Evolutionary conservation across 2,797 vertebrate species (phyloP), one percentile per base, ranked within the genome.

Genomic region (Botia kubotai): DNA sequence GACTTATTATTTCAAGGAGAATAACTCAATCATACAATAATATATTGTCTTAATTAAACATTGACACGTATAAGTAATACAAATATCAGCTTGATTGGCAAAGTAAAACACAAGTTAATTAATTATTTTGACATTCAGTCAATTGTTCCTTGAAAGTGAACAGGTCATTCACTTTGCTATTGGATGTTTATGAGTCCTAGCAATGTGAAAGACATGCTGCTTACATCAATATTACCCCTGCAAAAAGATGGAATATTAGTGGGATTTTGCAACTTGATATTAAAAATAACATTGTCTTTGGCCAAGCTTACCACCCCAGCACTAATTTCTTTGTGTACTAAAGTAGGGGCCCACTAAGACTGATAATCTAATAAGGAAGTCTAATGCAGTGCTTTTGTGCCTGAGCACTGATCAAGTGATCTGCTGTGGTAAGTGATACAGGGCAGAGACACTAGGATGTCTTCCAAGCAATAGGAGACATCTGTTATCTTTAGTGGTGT

Each of bases 281-380:
- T 50, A 33, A 36, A 74, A 50, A 82, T 81, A 86, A 86, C 72
- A 83, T 86, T 88, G 62, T 82, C 74, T 82, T 86, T 86, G 83
- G 82, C 83, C 19, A 19, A 68, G 46, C 62, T 77, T 50, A 78
- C 78, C 16, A 58, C 69, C 62, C 39, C 53, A 75, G 72, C 70
- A 53, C 46, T 79, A 33, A 76, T 82, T 3, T 68, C 48, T 17
- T 50, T 5, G 19, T 87, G 84, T 62, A 21, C 23, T 79, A 36
- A 26, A 82, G 48, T 69, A 39, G 68, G 23, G 60, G 46, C 63
- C 57, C 73, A 76, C 57, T 62, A 82, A 70, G 69, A 75, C 48
- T 66, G 69, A 77, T 81, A 68, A 87, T 87, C 68, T 84, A 81
- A 81, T 80, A 72, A 74, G 50, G 57, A 83, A 63, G 62, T 70